Evolutionary conservation across 2,113 vertebrate genomes (phyloP), one percentile per base, ranked within the genome.

Genomic region (Hippocampus mohnikei): DNA sequence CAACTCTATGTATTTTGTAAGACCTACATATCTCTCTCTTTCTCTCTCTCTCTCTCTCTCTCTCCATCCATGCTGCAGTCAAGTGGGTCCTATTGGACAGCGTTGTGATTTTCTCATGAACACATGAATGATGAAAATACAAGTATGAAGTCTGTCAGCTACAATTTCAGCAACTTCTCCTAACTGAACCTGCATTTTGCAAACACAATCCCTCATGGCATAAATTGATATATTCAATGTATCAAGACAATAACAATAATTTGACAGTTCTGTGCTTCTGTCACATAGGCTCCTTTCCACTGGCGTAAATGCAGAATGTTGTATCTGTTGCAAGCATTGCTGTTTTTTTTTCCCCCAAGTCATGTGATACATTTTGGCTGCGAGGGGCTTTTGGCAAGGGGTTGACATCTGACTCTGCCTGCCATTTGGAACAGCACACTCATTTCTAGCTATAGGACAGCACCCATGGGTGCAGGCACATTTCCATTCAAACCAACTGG

Each of bases 361-460:
- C 82, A 81, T 76, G 74, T 79, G 77, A 81, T 83, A 83, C 71
- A 85, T 84, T 82, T 84, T 80, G 82, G 75, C 85, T 78, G 71
- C 60, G 75, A 77, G 78, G 64, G 66, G 12, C n/a, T 67, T 84
- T 81, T 88, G 84, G 81, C 87, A 78, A 41, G 6, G 29, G 67
- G 74, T 41, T 41, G 66, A 78, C 81, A 87, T 85, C 87, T 85
- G 81, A 85, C 76, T 82, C n/a, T 15, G 68, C 46, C 77, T 88
- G 86, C 84, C 87, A 88, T 88, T 86, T 88, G 90, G 84, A 84
- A 73, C 16, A 18, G 66, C 76, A 80, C 73, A 72, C 70, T 85
- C 84, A 69, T 80, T 66, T 56, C 73, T 80, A 52, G 76, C 76
- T 80, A 86, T 87, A 90, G 88, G 90, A 91, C 88, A 90, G 88